Percentiles rank a stretch among this genome's conserved stretches.
phyloP scores from a whole-genome alignment of 64 coral and sea anemone species.

The Actinia equina region DNA sequence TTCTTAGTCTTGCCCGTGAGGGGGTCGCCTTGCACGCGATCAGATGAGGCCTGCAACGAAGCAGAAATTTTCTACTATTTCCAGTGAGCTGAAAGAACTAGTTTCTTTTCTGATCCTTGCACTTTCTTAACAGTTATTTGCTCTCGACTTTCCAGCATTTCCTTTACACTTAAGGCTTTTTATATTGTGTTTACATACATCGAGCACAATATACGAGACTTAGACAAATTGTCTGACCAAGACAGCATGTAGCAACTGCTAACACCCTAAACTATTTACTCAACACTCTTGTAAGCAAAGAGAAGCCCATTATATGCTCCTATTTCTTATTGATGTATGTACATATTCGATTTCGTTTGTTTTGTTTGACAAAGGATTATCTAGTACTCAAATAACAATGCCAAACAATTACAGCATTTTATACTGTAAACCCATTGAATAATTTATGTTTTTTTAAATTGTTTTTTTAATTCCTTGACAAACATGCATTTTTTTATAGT shows the following conservation, averaged over 20 bases:
- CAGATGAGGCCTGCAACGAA: too few species aligned
- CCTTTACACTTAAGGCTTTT: too few species aligned
- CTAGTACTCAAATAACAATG: background rate
- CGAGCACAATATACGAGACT: background rate
- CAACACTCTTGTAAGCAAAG: background rate
- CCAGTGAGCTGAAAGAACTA: too few species aligned
- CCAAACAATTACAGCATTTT: background rate
- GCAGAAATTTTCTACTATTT: too few species aligned
- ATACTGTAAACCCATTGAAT: background rate
- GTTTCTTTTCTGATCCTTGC: too few species aligned
- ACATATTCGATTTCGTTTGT: background rate
- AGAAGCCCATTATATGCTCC: background rate
- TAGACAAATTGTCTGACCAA: background rate
- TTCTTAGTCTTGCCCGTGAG: background rate
- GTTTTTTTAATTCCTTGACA: background rate
- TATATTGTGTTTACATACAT: background rate
- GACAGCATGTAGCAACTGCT: background rate
- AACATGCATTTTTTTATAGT: background rate
- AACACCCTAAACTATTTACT: background rate
- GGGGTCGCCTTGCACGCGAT: background rate
- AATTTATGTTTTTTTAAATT: background rate
- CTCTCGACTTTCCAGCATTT: too few species aligned
- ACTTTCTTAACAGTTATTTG: too few species aligned
- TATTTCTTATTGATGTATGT: background rate
- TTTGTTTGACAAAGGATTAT: slow-evolving; percentile 3